Base-by-base conservation (phyloP, 2,797 vertebrate species). In the Pantherophis alleghaniensis region DNA sequence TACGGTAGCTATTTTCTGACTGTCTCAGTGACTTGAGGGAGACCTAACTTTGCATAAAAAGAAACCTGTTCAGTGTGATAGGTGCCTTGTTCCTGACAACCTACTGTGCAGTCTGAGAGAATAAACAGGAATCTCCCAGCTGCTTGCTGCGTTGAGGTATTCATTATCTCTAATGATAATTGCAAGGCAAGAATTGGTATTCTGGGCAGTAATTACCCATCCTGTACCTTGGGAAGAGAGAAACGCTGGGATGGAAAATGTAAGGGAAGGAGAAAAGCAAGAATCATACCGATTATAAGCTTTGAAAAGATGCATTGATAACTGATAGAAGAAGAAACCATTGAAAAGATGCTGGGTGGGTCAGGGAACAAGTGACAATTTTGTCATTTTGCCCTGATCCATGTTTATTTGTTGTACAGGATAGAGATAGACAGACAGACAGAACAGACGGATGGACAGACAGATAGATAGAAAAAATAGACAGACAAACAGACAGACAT, bases 101-200 rank as follows among this genome's bases (percentile, higher is more conserved):
- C 91, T 97, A 94, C 94, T 92, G 91, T 56, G 59, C 47, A 61
- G 66, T 94, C 95, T 94, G 92, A 92, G 91, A 22, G 66, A 63
- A 56, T 93, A 96, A 97, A 96, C 89, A 96, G 69, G 92, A 94
- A 95, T 87, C 92, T 96, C 89, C 89, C 94, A 94, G 89, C 93
- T 95, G 93, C 93, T 91, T 96, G 0, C 91, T 92, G 89, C 92
- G 88, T 0, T 61, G 92, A 96, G 93, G 91, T 90, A 94, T 96
- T 96, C 96, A 97, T 96, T 96, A 96, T 90, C 94, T 94, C 92
- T 96, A 97, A 97, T 97, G 96, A 95, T 97, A 97, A 97, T 97
- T 97, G 94, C 94, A 95, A 94, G 94, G 94, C 56, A 3, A 86
- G 86, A 0, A 53, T 95, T 97, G 93, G 96, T 93, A 92, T 96